Evolutionary conservation across 2,888 invertebrate species (phyloP).

Genomic region (Parthenolecanium corni): DNA sequence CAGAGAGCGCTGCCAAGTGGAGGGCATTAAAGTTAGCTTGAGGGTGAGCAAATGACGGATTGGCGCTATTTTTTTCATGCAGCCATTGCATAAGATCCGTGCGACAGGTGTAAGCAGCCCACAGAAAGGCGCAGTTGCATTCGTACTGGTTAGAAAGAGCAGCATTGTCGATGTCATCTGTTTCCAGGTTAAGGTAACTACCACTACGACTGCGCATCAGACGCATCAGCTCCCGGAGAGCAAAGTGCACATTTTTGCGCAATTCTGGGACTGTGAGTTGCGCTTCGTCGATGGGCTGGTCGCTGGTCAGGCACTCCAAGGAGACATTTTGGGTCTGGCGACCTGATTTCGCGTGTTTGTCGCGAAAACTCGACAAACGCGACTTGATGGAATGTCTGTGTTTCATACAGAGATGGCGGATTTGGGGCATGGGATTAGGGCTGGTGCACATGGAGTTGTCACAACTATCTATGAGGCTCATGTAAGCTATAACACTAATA

Average conservation of each 20-base stretch:
- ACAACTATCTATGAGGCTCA: no score
- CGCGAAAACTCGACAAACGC: no score
- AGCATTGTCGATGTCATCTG: neutral
- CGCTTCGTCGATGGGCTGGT: neutral
- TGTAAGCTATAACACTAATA: no score
- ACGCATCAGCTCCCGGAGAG: neutral
- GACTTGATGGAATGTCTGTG: no score
- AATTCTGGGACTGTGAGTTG: slow-evolving; percentile 1
- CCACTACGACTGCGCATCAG: neutral
- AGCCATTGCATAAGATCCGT: slow-evolving; percentile 53
- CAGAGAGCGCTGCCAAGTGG: slow-evolving; percentile 65
- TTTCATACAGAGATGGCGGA: no score
- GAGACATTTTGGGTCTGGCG: neutral
- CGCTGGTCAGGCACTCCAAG: neutral
- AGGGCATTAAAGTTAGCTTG: slow-evolving; percentile 55
- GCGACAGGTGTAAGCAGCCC: slow-evolving; percentile 60
- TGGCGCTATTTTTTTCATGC: slow-evolving; percentile 51
- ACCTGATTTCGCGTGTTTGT: no score
- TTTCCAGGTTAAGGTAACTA: neutral
- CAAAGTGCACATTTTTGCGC: neutral
- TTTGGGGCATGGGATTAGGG: no score
- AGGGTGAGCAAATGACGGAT: slow-evolving; percentile 56
- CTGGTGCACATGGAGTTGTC: no score
- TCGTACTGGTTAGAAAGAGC: neutral
- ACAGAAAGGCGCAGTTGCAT: slow-evolving; percentile 54